Percentiles rank a stretch among this genome's conserved stretches.
Evolutionary conservation across 2,888 invertebrate genomes (phyloP).

Genomic region (Pediacus dermestoides): DNA sequence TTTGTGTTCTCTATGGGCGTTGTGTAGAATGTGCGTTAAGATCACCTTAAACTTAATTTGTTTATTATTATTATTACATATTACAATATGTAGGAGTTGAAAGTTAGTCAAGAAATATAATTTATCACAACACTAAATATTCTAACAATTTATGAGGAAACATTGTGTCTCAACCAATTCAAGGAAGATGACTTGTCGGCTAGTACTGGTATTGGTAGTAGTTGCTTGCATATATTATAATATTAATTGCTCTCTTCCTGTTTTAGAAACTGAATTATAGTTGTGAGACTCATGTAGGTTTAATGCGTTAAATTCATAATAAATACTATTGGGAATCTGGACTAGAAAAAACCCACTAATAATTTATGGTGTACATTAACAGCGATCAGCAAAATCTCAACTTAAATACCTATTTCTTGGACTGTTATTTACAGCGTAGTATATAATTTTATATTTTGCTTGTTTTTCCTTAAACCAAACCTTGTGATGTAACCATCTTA

Average conservation of each 20-base stretch:
- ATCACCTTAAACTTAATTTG: conserved; percentile 25
- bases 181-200: conserved; percentile 15
- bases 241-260: conserved; percentile 14
- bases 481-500: too few species aligned
- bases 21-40: conserved; percentile 16
- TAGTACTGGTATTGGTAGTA: conserved; percentile 5
- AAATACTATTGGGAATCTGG: too few species aligned
- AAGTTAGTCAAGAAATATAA: conserved; percentile 22
- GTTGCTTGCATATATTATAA: conserved; percentile 15
- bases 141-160: conserved; percentile 14
- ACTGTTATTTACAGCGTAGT: too few species aligned
- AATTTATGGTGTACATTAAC: too few species aligned
- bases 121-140: conserved; percentile 17
- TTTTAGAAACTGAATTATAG: conserved; percentile 6
- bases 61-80: conserved; percentile 18
- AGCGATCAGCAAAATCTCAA: too few species aligned
- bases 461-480: too few species aligned
- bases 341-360: too few species aligned
- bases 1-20: conserved; percentile 18
- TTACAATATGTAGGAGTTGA: conserved; percentile 20
- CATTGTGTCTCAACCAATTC: conserved; percentile 10
- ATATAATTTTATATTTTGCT: too few species aligned
- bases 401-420: too few species aligned
- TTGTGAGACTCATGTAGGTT: conserved; percentile 13
- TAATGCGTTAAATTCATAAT: conserved; percentile 17